phyloP scores from a whole-genome alignment of 2,113 vertebrate species.

The Uria lomvia region DNA sequence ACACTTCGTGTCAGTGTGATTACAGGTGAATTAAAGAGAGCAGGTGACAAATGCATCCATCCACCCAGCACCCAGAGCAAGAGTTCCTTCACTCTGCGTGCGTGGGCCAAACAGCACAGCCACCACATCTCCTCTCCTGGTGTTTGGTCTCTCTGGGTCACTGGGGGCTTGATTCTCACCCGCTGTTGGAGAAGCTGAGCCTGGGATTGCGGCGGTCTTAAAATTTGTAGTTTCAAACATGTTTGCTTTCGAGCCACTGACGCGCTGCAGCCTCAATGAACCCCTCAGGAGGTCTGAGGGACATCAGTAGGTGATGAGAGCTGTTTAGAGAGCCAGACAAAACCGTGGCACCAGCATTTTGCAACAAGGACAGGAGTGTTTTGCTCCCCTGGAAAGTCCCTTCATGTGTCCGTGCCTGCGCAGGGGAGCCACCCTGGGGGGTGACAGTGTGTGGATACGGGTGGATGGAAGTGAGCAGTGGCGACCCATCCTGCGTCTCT shows the following conservation, averaged over 20 bases:
- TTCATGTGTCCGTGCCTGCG: accelerated
- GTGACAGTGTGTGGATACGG: background rate
- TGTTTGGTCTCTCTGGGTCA: background rate
- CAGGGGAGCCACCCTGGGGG: accelerated
- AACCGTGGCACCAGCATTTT: background rate
- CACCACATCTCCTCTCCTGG: background rate
- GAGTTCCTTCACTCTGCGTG: no score
- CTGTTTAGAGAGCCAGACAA: background rate
- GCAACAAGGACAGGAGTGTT: background rate
- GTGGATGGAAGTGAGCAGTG: background rate
- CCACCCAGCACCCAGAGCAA: background rate
- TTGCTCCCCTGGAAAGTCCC: background rate
- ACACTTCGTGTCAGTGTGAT: background rate
- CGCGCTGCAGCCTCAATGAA: background rate
- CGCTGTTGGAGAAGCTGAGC: background rate
- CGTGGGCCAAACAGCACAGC: background rate
- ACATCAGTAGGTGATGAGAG: background rate
- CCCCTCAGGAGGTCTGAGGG: background rate
- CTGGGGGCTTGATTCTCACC: background rate
- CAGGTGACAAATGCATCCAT: background rate
- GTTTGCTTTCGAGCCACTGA: background rate
- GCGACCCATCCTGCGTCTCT: background rate
- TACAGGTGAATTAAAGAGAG: no score
- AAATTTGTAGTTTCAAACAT: background rate
- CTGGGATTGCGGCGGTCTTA: background rate